Evolutionary conservation across 2,888 invertebrate species (phyloP).

Genomic region (Eristalis tenax): DNA sequence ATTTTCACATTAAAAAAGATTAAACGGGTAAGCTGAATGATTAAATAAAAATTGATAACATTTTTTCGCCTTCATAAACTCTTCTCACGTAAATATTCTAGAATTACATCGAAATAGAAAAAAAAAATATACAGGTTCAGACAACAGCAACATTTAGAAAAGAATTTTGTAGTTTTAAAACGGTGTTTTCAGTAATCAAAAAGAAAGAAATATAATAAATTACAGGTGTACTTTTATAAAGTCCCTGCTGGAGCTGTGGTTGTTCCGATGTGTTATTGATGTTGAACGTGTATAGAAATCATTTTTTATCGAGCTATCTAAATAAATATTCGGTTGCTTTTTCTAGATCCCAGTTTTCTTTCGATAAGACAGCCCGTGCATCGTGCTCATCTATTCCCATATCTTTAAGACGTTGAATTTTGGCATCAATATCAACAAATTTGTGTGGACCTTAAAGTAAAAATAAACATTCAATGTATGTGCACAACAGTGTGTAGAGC

Average conservation of each 20-base stretch:
- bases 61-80: constrained; percentile 45
- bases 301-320: constrained; percentile 84
- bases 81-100: constrained; percentile 38
- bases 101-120: constrained; percentile 46
- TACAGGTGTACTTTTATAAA: constrained; percentile 51
- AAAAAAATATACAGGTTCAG: constrained; percentile 47
- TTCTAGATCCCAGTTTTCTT: constrained; percentile 95
- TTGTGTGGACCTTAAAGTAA: constrained; percentile 85
- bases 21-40: constrained; percentile 31
- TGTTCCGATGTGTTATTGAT: constrained; percentile 48
- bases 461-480: background rate
- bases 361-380: constrained; percentile 94
- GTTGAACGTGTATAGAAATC: constrained; percentile 37
- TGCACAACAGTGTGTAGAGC: background rate
- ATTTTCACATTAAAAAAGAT: constrained; percentile 25
- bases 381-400: constrained; percentile 97
- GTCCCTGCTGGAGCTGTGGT: constrained; percentile 38
- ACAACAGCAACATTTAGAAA: constrained; percentile 52
- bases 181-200: constrained; percentile 41
- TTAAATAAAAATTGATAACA: constrained; percentile 36
- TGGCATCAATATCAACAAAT: constrained; percentile 91
- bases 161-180: constrained; percentile 46
- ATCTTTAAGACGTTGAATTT: constrained; percentile 93
- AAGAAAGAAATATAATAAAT: constrained; percentile 46
- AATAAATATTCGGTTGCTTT: constrained; percentile 94